Base-by-base conservation (phyloP, 2,797 vertebrate species). In the Falco columbarius region DNA sequence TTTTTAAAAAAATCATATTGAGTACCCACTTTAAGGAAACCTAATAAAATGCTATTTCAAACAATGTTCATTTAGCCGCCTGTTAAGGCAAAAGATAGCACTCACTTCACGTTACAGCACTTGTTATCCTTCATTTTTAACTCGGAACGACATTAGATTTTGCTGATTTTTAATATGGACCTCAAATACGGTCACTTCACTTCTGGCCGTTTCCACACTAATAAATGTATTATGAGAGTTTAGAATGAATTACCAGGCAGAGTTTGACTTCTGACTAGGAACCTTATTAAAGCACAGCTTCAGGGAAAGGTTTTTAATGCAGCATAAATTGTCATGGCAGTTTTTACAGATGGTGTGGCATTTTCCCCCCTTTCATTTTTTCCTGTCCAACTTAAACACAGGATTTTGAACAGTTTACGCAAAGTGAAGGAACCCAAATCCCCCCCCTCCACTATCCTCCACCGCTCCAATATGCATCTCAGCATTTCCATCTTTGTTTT, bases 281-380 rank as follows among this genome's bases (percentile, higher is more conserved):
- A 97, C 97, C 97, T 97, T 98, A 98, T 98, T 98, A 98, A 98
- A 98, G 96, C 89, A 93, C 91, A 94, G 94, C 97, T 98, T 92
- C 97, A 93, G 97, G 98, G 98, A 73, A 97, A 89, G 96, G 92
- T 97, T 98, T 97, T 97, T 90, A 97, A 98, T 91, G 96, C 92
- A 93, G 96, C 95, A 94, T 97, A 96, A 97, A 97, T 97, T 97
- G 96, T 97, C 81, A 3, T 95, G 93, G 94, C 95, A 97, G 91
- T 75, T 97, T 94, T 93, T 96, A 95, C 94, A 94, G 90, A 95
- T 74, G 32, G 80, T 34, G 54, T 85, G 62, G 89, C 89, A 93
- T 51, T 76, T 14, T 62, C 21, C 62, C 71, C 34, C 42, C 40
- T 55, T 82, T 42, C 55, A 40, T 73, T 77, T 91, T 84, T 55